Conservation (phyloP, 2,113 vertebrate genomes). For the Calonectris borealis region DNA sequence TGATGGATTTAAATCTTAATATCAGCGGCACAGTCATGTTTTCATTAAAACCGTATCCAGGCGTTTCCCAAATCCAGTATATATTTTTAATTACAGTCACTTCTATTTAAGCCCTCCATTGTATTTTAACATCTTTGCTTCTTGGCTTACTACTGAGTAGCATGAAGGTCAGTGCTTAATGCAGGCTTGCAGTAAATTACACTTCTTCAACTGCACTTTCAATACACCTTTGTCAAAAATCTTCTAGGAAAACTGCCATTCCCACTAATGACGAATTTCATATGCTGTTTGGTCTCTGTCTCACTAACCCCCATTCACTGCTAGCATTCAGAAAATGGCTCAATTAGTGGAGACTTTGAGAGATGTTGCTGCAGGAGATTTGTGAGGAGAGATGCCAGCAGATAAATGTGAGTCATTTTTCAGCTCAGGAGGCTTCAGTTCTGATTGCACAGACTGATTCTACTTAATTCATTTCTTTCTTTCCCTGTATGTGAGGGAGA, state of each 20-base stretch:
- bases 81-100: neutral
- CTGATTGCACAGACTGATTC: constrained; percentile 31
- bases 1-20: neutral
- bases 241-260: neutral
- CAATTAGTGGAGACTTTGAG: constrained; percentile 22
- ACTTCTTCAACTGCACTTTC: neutral
- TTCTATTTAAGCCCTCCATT: neutral
- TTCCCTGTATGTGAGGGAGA: neutral
- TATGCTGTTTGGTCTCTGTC: neutral
- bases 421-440: constrained; percentile 23
- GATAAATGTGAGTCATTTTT: constrained; percentile 38
- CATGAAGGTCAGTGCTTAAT: neutral
- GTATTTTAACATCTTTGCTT: neutral
- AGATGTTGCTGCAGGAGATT: constrained; percentile 12
- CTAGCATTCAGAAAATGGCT: constrained; percentile 45
- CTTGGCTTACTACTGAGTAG: neutral
- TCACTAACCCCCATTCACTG: neutral
- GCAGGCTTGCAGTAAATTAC: neutral
- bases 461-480: constrained; percentile 45
- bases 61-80: neutral
- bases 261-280: neutral
- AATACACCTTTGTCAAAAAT: neutral
- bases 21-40: neutral
- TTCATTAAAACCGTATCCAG: neutral
- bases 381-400: constrained; percentile 29